Base-by-base conservation (phyloP, 2,113 vertebrate species). In the Strigops habroptila region DNA sequence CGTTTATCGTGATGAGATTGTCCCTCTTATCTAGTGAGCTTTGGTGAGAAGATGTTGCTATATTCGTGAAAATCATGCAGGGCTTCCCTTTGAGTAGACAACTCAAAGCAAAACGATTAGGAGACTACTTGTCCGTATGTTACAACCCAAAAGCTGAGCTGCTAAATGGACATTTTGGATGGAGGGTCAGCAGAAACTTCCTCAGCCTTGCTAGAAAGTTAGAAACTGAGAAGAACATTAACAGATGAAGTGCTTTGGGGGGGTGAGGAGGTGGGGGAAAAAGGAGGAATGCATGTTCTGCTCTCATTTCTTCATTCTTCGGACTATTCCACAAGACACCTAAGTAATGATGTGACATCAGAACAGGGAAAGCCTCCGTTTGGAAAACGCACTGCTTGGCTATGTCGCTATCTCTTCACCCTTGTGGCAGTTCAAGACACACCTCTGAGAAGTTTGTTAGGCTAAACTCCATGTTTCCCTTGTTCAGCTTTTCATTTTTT, bases 401-500 rank as follows among this genome's bases (percentile, higher is more conserved):
- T 6, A 1, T 22, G 17, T 21, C 10, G 31, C 14, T 85, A 37
- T 19, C 31, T 73, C 63, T 67, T 59, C 49, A 33, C 9, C 46
- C 23, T 33, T 19, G 12, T 0, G 11, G 33, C 14, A 37, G 27
- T 52, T 60, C 18, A 16, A 68, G 52, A 57, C 27, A 31, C 43
- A 27, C 8, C 1, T 3, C 10, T 30, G 53, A 73, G 31, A 48
- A 64, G 15, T 14, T 79, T 49, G 24, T 49, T 46, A 63, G 39
- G n/a, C 24, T 82, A 11, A 91, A 59, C 15, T 67, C 23, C 64
- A 78, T 1, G 0, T 8, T 67, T 53, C 2, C 31, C 21, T 46
- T 63, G 9, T 55, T 71, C 0, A 0, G 4, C 35, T 30, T 5
- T 19, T 43, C 5, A 17, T 43, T 18, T 31, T 3, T 3, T 22